Percentiles rank a stretch among this genome's conserved stretches.
phyloP scores from a whole-genome alignment of 2,113 vertebrate species.

The Gallinago paraguaiae region DNA sequence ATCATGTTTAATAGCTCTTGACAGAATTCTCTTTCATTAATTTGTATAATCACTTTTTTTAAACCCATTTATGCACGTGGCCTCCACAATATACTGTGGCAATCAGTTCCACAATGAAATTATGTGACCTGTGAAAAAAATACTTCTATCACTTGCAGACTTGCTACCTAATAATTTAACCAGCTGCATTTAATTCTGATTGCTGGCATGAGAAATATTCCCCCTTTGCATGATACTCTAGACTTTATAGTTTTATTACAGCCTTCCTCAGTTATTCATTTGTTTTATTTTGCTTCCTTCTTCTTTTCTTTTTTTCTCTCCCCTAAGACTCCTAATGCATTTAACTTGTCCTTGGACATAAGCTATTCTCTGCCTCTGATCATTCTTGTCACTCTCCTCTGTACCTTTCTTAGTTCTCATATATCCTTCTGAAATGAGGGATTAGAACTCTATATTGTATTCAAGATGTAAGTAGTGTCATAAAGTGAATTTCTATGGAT shows the following conservation, averaged over 20 bases:
- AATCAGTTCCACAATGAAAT: neutral
- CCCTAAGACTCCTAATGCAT: neutral
- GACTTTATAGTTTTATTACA: neutral
- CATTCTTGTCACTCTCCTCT: neutral
- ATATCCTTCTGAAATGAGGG: conserved; percentile 39
- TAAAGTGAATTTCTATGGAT: conserved; percentile 29
- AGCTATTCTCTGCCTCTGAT: neutral
- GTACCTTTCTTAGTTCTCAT: neutral
- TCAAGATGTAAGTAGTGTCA: neutral
- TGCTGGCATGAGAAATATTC: neutral
- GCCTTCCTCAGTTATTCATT: neutral
- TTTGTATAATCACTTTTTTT: conserved; percentile 20
- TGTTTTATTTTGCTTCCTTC: neutral
- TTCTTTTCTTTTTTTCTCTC: neutral
- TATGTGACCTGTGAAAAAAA: neutral
- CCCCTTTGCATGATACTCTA: neutral
- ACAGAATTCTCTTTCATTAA: neutral
- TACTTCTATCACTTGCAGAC: neutral
- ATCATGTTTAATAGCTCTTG: conserved; percentile 13
- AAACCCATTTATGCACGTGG: neutral
- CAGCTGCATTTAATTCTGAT: neutral
- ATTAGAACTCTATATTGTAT: conserved; percentile 37
- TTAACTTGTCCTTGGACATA: conserved; percentile 5
- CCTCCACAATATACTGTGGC: neutral
- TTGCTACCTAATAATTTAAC: neutral